A percentile compares a stretch with the other conserved stretches of the same genome.
These are phyloP conservation scores for Morone chrysops DNA, from an alignment of 2,113 vertebrate species.

Conservation along the genomic window DNA sequence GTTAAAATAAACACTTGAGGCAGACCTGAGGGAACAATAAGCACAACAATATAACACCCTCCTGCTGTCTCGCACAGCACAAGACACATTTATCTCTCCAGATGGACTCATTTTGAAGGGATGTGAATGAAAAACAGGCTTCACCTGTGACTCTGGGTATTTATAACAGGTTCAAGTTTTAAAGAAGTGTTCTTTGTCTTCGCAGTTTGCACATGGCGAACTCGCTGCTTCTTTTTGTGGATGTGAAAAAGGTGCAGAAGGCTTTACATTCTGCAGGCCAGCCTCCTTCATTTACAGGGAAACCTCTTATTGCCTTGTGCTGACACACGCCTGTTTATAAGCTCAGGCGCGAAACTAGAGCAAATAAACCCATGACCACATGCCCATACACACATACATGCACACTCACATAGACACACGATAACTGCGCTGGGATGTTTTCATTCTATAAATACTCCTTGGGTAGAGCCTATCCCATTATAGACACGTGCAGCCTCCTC, in stretches of 20 bases:
- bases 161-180: too few species aligned
- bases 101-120: constrained; percentile 43
- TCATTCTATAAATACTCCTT: constrained; percentile 69
- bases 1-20: constrained; percentile 75
- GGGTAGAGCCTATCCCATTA: constrained; percentile 47
- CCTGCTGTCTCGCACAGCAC: constrained; percentile 33
- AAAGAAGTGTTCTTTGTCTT: constrained; percentile 30
- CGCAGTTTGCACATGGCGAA: not conserved
- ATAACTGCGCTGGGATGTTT: constrained; percentile 58
- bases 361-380: constrained; percentile 51
- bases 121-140: constrained; percentile 36
- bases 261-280: constrained; percentile 18
- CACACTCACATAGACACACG: constrained; percentile 53
- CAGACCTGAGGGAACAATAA: constrained; percentile 50
- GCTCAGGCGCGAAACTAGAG: constrained; percentile 39
- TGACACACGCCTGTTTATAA: constrained; percentile 41
- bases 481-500: constrained; percentile 24
- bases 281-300: constrained; percentile 42
- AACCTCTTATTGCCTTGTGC: constrained; percentile 41
- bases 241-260: constrained; percentile 23
- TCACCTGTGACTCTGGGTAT: constrained; percentile 29
- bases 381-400: constrained; percentile 29
- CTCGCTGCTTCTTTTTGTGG: constrained; percentile 5
- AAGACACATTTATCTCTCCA: constrained; percentile 47
- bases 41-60: constrained; percentile 34